Evolutionary conservation across 2,888 invertebrate species (phyloP), one percentile per base, ranked within the genome.

Genomic region (Melinaea menophilus): DNA sequence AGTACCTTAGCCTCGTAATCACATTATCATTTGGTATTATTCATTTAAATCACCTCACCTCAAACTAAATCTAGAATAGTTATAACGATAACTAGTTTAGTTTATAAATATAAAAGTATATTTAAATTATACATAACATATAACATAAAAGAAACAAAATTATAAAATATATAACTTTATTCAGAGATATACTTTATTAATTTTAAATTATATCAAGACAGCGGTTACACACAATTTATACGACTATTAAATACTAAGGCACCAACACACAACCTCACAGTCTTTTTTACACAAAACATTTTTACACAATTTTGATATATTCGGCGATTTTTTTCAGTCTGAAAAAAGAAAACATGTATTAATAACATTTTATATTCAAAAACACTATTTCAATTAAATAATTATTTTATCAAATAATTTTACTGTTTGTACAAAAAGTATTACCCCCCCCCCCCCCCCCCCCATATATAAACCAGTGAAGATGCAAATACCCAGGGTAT

Each of bases 131-230:
- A n/a, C n/a, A n/a, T n/a, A n/a, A n/a, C n/a, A n/a, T n/a, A n/a
- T n/a, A n/a, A n/a, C n/a, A n/a, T 1, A 41, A 41, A 41, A 41
- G 9, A 33, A 51, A 45, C 9, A 46, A 51, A 5, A 58, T 35
- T 62, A 55, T 61, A 63, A 63, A 63, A 67, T 37, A 31, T 79
- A 82, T 75, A 69, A 72, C 61, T 79, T 84, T 84, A 84, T 82
- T 84, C 69, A 78, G 80, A 81, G 79, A 71, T 83, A 78, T 67
- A 82, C 80, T 79, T 81, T 71, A 73, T 69, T 69, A 79, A 79
- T 78, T 82, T 72, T 51, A 31, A 70, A 67, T 67, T 65, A 73
- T 55, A 56, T 59, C 46, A 41, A 9, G 56, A 59, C 56, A 56
- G 35, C 22, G 13, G 13, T 35, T 33, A 63, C 51, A 61, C 60